A percentile compares a stretch with the other conserved stretches of the same genome.
Conservation (phyloP, 2,888 invertebrate species). For the Melipona bicolor region DNA sequence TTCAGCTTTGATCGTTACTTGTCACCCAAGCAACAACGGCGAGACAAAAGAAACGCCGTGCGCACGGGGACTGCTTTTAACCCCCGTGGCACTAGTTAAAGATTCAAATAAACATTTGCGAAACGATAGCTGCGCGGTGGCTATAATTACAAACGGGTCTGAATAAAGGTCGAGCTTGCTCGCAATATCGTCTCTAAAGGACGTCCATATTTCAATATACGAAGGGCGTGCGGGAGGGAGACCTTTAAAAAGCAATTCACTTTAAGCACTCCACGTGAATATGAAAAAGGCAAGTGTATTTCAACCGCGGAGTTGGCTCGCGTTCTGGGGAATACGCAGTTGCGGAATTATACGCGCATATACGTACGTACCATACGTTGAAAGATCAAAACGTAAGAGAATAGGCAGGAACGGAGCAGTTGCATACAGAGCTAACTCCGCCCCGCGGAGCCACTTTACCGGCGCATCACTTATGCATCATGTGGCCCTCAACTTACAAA, state of each 20-base stretch:
- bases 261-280: constrained; percentile 33
- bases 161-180: constrained; percentile 44
- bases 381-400: constrained; percentile 67
- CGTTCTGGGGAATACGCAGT: constrained; percentile 43
- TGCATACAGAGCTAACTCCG: constrained; percentile 72
- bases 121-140: constrained; percentile 30
- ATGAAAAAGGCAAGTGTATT: constrained; percentile 57
- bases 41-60: constrained; percentile 18
- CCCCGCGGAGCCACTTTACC: constrained; percentile 77
- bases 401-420: constrained; percentile 73
- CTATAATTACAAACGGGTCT: constrained; percentile 43
- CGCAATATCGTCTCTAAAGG: constrained; percentile 41
- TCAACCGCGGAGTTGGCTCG: constrained; percentile 31
- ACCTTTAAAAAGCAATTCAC: constrained; percentile 64
- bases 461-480: constrained; percentile 82
- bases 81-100: constrained; percentile 29
- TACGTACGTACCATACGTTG: background rate
- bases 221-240: background rate
- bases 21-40: constrained; percentile 3
- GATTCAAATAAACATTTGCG: constrained; percentile 55
- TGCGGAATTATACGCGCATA: constrained; percentile 36
- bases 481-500: constrained; percentile 79
- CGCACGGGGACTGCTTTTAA: background rate
- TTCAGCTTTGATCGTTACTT: constrained; percentile 9
- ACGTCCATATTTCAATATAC: constrained; percentile 50